Evolutionary conservation across 2,797 vertebrate genomes (phyloP).

Genomic region (Gymnocypris eckloni): DNA sequence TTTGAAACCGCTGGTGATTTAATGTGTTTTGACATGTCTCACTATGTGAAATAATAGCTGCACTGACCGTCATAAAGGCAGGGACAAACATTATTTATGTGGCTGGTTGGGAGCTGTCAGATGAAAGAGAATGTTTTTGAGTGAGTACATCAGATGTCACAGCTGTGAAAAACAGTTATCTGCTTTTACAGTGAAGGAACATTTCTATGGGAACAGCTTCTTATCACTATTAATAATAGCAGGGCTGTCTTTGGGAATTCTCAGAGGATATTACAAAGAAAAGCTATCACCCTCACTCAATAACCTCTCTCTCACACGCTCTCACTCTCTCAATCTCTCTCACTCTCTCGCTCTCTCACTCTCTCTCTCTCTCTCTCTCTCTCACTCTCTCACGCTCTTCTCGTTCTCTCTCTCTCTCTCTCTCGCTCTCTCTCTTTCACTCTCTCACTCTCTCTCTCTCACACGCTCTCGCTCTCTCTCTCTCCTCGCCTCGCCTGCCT

Average conservation of each 20-base stretch:
- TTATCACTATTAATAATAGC: conserved; percentile 79
- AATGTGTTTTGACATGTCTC: conserved; percentile 13
- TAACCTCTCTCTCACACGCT: conserved; percentile 50
- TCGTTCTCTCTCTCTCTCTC: conserved; percentile 30
- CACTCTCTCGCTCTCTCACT: background rate
- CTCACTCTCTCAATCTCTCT: conserved; percentile 41
- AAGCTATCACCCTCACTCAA: conserved; percentile 25
- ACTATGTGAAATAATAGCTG: background rate
- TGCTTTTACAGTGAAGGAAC: conserved; percentile 69
- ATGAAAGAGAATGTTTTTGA: conserved; percentile 64
- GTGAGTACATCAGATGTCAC: conserved; percentile 66
- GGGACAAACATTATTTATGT: conserved; percentile 13
- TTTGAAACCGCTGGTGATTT: background rate
- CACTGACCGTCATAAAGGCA: background rate
- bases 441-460: conserved; percentile 49
- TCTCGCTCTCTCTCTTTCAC: conserved; percentile 27
- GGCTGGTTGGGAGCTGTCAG: conserved; percentile 6
- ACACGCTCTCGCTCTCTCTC: background rate
- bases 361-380: conserved; percentile 24
- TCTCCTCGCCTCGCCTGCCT: no score
- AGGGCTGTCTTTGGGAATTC: conserved; percentile 81
- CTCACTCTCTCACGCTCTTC: conserved; percentile 35
- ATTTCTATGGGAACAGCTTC: conserved; percentile 76
- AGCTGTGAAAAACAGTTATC: conserved; percentile 74
- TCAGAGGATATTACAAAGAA: conserved; percentile 61